phyloP scores from a whole-genome alignment of 1,140 invertebrate species.

The Aphelenchoides besseyi region DNA sequence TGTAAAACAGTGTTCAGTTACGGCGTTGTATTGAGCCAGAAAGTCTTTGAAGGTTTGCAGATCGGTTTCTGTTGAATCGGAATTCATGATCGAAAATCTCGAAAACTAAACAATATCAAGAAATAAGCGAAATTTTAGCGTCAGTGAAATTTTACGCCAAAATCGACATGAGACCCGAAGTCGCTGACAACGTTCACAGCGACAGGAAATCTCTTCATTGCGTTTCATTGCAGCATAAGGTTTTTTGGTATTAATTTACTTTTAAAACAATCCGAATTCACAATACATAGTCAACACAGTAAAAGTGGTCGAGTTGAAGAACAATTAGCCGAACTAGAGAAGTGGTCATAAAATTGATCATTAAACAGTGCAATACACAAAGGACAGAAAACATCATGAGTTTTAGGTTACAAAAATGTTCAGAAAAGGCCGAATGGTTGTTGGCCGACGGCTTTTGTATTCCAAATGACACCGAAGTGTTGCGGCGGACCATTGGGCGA shows the following conservation, averaged over 20 bases:
- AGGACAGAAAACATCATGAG: too few relatives aligned
- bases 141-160: too few relatives aligned
- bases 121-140: too few relatives aligned
- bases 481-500: background rate
- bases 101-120: conserved; percentile 1
- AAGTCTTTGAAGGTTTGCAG: conserved; percentile 57
- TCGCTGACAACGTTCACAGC: too few relatives aligned
- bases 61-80: conserved; percentile 41
- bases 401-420: background rate
- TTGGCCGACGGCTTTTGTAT: conserved; percentile 2
- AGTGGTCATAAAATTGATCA: background rate
- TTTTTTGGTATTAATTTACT: too few relatives aligned
- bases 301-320: background rate
- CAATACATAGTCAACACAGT: too few relatives aligned
- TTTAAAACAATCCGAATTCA: too few relatives aligned
- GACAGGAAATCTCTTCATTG: too few relatives aligned
- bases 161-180: too few relatives aligned
- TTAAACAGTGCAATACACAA: too few relatives aligned
- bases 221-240: too few relatives aligned
- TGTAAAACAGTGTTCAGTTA: conserved; percentile 55
- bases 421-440: conserved; percentile 11
- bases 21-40: conserved; percentile 56
- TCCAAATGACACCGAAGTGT: background rate
- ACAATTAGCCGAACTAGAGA: background rate
- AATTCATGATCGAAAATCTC: background rate